Conservation (phyloP, 2,113 vertebrate species). For the Riparia riparia region DNA sequence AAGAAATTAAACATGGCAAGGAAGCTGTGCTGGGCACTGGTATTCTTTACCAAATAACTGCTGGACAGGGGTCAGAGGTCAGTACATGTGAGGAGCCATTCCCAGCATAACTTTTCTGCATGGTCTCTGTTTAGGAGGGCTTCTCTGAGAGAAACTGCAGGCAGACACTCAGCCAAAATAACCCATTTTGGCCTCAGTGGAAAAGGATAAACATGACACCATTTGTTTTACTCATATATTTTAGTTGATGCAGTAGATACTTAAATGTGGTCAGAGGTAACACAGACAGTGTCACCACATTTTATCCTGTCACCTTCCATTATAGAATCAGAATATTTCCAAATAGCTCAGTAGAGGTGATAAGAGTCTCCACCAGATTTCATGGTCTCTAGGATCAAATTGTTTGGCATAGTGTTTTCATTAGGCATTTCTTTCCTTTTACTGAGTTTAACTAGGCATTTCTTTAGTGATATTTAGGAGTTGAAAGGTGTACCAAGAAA, state of each 20-base stretch:
- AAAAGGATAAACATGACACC: neutral
- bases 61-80: neutral
- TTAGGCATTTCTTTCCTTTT: neutral
- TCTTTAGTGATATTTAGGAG: neutral
- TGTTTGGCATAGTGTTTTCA: neutral
- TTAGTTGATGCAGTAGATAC: neutral
- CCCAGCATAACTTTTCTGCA: accelerated
- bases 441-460: neutral
- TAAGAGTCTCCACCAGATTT: neutral
- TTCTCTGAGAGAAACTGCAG: neutral
- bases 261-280: neutral
- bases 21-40: neutral
- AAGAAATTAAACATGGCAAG: neutral
- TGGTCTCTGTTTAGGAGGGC: neutral
- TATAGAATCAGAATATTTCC: neutral
- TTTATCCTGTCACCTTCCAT: neutral
- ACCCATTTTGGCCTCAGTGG: neutral
- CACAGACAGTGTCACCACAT: neutral
- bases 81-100: neutral
- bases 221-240: neutral
- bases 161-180: neutral
- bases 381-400: neutral
- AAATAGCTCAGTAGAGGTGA: neutral
- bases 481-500: neutral
- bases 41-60: neutral